Percentiles rank a stretch among this genome's conserved stretches.
phyloP scores from a whole-genome alignment of 2,888 invertebrate species.

The Pelosia muscerda region DNA sequence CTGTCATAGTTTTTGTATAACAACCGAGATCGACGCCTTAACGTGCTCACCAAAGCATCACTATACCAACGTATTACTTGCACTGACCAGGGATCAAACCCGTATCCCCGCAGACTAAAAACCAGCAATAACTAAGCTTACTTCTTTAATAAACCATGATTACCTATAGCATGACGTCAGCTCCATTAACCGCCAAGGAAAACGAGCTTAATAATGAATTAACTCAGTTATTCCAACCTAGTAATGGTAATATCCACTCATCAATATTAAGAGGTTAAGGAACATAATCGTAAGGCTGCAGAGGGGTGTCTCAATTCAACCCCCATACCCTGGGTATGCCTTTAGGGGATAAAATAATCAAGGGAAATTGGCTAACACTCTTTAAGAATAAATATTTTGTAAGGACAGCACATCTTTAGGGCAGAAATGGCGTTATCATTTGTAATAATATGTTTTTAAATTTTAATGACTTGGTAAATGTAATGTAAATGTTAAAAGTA shows the following conservation, averaged over 20 bases:
- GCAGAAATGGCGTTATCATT: background rate
- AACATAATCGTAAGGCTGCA: constrained; percentile 55
- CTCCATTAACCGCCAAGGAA: constrained; percentile 33
- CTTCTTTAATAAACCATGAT: background rate
- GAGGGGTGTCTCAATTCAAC: constrained; percentile 52
- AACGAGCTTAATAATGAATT: constrained; percentile 46
- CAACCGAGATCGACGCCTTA: no score
- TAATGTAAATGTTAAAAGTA: background rate
- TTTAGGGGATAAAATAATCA: constrained; percentile 64
- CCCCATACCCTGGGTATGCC: constrained; percentile 40
- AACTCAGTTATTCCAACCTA: constrained; percentile 44
- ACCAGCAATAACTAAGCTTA: background rate
- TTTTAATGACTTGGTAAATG: background rate
- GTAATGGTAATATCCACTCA: constrained; percentile 57
- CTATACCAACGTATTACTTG: no score
- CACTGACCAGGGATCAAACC: no score
- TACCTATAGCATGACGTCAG: constrained; percentile 21
- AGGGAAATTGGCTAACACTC: constrained; percentile 59
- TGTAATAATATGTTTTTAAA: background rate
- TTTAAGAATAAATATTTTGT: constrained; percentile 49
- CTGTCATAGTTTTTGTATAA: no score
- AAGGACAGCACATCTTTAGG: background rate
- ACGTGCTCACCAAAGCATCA: no score
- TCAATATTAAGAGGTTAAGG: constrained; percentile 60
- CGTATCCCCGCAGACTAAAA: no score